phyloP scores from a whole-genome alignment of 2,797 vertebrate species.

The Anas capensis region DNA sequence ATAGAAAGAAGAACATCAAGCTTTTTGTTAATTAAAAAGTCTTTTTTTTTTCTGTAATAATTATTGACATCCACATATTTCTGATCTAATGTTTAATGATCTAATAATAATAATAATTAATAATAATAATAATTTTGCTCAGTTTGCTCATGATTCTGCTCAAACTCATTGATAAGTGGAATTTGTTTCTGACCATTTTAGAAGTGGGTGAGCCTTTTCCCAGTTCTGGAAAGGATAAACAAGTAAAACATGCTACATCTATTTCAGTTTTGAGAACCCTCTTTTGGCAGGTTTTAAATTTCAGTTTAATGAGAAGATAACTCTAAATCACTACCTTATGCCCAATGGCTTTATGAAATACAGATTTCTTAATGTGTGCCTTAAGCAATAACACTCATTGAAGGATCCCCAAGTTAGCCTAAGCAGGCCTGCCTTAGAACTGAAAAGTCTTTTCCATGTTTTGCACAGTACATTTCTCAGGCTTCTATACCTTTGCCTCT shows the following conservation, averaged over 20 bases:
- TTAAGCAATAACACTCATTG: neutral
- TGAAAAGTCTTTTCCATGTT: neutral
- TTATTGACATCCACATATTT: neutral
- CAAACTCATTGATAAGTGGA: neutral
- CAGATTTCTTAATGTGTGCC: neutral
- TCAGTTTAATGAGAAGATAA: neutral
- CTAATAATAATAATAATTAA: no score
- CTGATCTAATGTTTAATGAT: neutral
- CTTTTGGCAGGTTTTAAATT: neutral
- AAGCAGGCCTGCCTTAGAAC: neutral
- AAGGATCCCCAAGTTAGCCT: neutral
- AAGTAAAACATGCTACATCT: fast-evolving
- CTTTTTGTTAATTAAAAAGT: neutral
- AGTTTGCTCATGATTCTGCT: neutral
- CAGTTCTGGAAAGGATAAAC: neutral
- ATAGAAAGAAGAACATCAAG: neutral
- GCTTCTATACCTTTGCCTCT: fast-evolving
- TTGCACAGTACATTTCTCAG: neutral
- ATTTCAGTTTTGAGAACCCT: neutral
- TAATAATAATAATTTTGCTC: no score
- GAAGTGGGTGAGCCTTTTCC: neutral
- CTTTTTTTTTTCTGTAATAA: neutral
- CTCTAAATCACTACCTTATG: neutral
- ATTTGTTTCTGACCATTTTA: neutral
- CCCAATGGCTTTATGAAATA: neutral